Percentiles rank a stretch among this genome's conserved stretches.
Conservation (phyloP, 2,113 vertebrate genomes). For the Crotophaga sulcirostris region DNA sequence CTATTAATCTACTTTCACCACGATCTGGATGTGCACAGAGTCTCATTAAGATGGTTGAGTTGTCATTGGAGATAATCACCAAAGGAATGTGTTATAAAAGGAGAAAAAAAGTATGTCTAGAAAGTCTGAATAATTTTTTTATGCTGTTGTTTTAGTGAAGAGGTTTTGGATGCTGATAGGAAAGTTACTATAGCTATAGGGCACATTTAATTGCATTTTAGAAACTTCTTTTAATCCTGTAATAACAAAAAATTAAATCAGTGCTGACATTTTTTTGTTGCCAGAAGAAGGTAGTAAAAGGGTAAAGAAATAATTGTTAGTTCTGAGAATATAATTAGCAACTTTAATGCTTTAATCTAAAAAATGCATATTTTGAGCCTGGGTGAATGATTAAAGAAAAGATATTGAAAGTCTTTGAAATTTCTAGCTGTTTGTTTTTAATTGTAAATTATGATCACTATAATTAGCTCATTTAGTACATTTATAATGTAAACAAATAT, state of each 20-base stretch:
- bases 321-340: conserved; percentile 88
- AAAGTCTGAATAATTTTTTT: conserved; percentile 75
- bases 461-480: conserved; percentile 82
- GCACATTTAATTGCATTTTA: conserved; percentile 85
- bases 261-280: conserved; percentile 86
- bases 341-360: conserved; percentile 89
- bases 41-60: conserved; percentile 79
- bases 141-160: conserved; percentile 82
- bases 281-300: conserved; percentile 89
- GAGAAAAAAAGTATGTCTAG: conserved; percentile 53
- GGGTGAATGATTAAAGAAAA: conserved; percentile 85
- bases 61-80: conserved; percentile 81
- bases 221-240: conserved; percentile 87
- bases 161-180: conserved; percentile 79
- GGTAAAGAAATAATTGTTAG: conserved; percentile 89
- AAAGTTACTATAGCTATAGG: conserved; percentile 84
- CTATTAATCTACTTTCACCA: conserved; percentile 76
- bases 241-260: conserved; percentile 90
- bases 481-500: conserved; percentile 82
- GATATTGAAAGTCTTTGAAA: conserved; percentile 85
- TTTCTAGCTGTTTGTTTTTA: conserved; percentile 83
- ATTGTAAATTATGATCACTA: conserved; percentile 83
- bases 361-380: conserved; percentile 84
- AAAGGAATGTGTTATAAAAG: conserved; percentile 74
- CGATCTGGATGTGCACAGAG: conserved; percentile 69